Base-by-base conservation (phyloP, 1,140 invertebrate species). In the Pollicipes pollicipes region DNA sequence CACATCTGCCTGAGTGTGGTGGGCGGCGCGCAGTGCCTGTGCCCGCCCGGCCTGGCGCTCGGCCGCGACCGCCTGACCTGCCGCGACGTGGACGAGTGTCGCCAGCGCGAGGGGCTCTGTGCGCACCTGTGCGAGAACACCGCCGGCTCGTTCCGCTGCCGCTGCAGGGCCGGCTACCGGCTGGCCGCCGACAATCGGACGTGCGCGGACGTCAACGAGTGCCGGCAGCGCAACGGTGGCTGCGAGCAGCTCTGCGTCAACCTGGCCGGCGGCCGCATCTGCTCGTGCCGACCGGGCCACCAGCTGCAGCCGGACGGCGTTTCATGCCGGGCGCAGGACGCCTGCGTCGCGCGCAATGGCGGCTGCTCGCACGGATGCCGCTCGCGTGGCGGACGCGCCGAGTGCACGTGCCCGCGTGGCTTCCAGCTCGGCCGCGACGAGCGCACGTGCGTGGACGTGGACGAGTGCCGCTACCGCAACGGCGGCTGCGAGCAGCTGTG, bases 281-380 rank as follows among this genome's bases (percentile, higher is more conserved):
- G 90, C 76, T 69, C 83, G 86, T 76, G 75, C 68, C 75, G 73
- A 0, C 27, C 68, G 3, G 75, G 75, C n/a, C 72, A 70, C 28
- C 30, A 32, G 31, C 72, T 75, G 6, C 45, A 45, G 27, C 68
- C 71, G 6, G 78, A 86, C 84, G 70, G 75, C 77, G 31, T 78
- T 74, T 80, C 78, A 1, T 90, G 89, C 74, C 78, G 78, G 77
- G 86, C 64, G 66, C 83, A 83, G 81, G 95, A 98, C 78, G 96
- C 98, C 79, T 98, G 96, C 81, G 88, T 90, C 0, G 85, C 87
- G 31, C 90, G 95, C 76, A 97, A 97, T 78, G 95, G 95, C 1
- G 95, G 93, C 0, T 98, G 96, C 79, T 93, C 97, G 77, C 95
- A 98, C 78, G 91, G 95, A 73, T 98, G 96, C 77, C 98, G 98